Evolutionary conservation across 2,888 invertebrate species (phyloP), one percentile per base, ranked within the genome.

Genomic region (Cephus nigrinus): DNA sequence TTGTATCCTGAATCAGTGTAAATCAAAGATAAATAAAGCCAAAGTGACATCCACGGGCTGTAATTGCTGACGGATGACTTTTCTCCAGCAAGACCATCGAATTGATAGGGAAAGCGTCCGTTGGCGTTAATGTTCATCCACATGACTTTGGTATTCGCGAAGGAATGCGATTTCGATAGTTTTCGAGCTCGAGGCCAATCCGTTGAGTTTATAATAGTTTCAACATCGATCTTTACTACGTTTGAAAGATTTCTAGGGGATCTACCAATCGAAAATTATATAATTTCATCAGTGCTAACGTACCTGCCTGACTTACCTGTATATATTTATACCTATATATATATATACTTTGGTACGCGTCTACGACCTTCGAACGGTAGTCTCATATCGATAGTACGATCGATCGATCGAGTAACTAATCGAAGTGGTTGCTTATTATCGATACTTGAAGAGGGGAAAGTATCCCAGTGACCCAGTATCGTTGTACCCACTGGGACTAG

Each of bases 391-490:
- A 77, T 77, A 74, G 74, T 71, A 55, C 73, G 72, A 77, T 77
- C 78, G 74, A 75, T 75, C 73, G 72, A 36, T 71, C 35, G 35
- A 75, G 74, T 71, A 78, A 12, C 71, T 71, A 32, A 71, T 15
- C 71, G 31, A 33, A 9, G 55, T 23, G 9, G 23, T 55, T 55
- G 55, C 23, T 55, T 55, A 55, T 55, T 55, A 55, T 73, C 75
- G 78, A 75, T 75, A 73, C 55, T 75, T 68, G 23, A 73, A 75
- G 34, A 75, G 75, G 78, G 68, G 78, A 78, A 78, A 78, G 78
- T 78, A 78, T 75, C 68, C 78, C 72, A 78, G 75, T 78, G 75
- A 78, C 78, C 78, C 36, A 78, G 78, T 78, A 78, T 78, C 5
- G 55, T 23, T 23, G 40, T 55, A 55, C 23, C 55, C 15, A 23